A percentile compares a stretch with the other conserved stretches of the same genome.
Conservation (phyloP, 2,888 invertebrate genomes). For the Eristalis tenax region DNA sequence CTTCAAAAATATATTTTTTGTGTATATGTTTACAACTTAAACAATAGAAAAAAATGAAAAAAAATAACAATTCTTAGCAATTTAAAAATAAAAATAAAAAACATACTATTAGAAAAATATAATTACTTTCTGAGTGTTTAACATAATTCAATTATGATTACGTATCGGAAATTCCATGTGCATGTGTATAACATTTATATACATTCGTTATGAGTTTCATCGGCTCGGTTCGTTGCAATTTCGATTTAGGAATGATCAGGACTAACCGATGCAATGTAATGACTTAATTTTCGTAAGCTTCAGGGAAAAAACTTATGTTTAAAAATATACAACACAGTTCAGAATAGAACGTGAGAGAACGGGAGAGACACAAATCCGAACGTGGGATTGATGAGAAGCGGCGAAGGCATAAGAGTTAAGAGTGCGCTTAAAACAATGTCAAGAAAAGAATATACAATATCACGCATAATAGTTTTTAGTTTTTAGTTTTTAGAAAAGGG, state of each 20-base stretch:
- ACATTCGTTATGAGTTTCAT: slow-evolving; percentile 40
- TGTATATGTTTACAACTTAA: slow-evolving; percentile 47
- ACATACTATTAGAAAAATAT: slow-evolving; percentile 27
- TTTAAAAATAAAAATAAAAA: slow-evolving; percentile 52
- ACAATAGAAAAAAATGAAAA: slow-evolving; percentile 27
- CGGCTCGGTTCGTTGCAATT: slow-evolving; percentile 40
- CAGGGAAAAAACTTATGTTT: slow-evolving; percentile 1
- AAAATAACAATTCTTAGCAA: slow-evolving; percentile 59
- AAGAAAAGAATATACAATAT: slow-evolving; percentile 59
- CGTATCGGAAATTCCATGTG: slow-evolving; percentile 43
- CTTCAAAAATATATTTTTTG: slow-evolving; percentile 53
- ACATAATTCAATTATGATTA: slow-evolving; percentile 47
- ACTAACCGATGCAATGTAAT: slow-evolving; percentile 30
- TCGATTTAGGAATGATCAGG: slow-evolving; percentile 58
- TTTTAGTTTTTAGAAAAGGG: slow-evolving; percentile 14
- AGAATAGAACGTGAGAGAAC: slow-evolving; percentile 11
- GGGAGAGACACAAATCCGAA: slow-evolving; percentile 13
- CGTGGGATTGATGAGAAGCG: slow-evolving; percentile 16
- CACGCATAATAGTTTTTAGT: slow-evolving; percentile 46
- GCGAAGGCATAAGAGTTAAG: neutral
- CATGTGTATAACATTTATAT: slow-evolving; percentile 1
- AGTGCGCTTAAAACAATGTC: slow-evolving; percentile 48
- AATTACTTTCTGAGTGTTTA: slow-evolving; percentile 15
- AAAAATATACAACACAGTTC: slow-evolving; percentile 47
- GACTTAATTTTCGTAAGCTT: slow-evolving; percentile 19